Base-by-base conservation (phyloP, 1,140 invertebrate genomes). In the Zaprionus nigranus region DNA sequence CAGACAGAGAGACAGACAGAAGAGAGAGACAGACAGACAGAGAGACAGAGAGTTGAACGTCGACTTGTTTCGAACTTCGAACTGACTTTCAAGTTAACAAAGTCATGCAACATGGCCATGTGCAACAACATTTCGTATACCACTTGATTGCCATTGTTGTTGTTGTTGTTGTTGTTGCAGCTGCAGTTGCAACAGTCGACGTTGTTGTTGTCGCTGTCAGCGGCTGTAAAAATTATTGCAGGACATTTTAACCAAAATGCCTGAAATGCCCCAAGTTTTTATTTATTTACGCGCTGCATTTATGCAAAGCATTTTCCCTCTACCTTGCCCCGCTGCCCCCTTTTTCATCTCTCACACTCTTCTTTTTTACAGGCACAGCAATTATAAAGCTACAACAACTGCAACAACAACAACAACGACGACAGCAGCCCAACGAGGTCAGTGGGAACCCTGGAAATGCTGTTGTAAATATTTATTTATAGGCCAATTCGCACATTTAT, bases 91-190 rank as follows among this genome's bases (percentile, higher is more conserved):
- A 76, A 85, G 82, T 87, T 87, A 79, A 82, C 83, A 87, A 81
- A 88, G 81, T 88, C 84, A 88, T 88, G 84, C 84, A 88, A 90
- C 84, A 88, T 66, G 84, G 85, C 65, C 85, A 87, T 77, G 75
- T 77, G 75, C 63, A 73, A 62, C 69, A 63, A 59, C 73, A 70
- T 38, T 69, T 69, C 59, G 57, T 24, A 28, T 30, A 60, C 34
- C 49, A 28, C 67, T 62, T 70, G 61, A 61, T 40, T 65, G 66
- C 68, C 64, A 68, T 67, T 73, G 36, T 73, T 75, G 75, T 71
- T 69, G 28, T n/a, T 22, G 20, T 7, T 20, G 20, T n/a, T n/a
- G n/a, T n/a, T n/a, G n/a, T 36, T 40, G 65, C 20, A 34, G 65
- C 20, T 22, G 20, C 28, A 58, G 54, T 43, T 69, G 65, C 20